phyloP scores from a whole-genome alignment of 2,888 invertebrate species.

The Mechanitis messenoides region DNA sequence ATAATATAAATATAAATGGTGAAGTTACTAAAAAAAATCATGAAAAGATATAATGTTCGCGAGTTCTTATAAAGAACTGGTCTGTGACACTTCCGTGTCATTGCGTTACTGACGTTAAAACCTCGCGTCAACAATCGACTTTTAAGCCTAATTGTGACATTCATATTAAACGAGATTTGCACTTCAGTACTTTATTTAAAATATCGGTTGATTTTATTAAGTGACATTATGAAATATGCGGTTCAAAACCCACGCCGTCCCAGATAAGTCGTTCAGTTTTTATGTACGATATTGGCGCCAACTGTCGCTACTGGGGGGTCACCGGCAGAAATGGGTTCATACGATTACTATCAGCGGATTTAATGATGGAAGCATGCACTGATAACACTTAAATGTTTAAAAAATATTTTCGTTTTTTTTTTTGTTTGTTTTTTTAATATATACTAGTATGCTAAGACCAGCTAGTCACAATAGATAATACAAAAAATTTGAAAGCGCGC shows the following conservation, averaged over 20 bases:
- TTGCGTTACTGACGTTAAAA: conserved; percentile 25
- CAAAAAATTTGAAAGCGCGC: no score
- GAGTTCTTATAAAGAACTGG: conserved; percentile 27
- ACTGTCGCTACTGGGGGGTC: conserved; percentile 13
- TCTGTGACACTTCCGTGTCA: conserved; percentile 31
- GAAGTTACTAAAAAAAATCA: no score
- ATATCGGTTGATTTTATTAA: conserved; percentile 10
- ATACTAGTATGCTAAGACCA: no score
- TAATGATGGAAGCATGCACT: no score
- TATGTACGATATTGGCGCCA: conserved; percentile 14
- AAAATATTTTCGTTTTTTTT: no score
- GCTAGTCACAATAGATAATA: no score
- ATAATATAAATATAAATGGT: no score
- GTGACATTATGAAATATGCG: conserved; percentile 6
- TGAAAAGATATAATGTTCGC: not conserved
- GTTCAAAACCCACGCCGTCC: conserved; percentile 13
- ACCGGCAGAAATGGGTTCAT: conserved; percentile 13
- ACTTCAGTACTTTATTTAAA: not conserved
- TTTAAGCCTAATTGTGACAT: conserved; percentile 5
- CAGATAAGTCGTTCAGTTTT: conserved; percentile 16
- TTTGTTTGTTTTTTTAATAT: no score
- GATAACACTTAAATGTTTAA: no score
- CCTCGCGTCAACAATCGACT: conserved; percentile 11
- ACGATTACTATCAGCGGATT: conserved; percentile 13
- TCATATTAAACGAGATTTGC: not conserved